phyloP scores from a whole-genome alignment of 2,113 vertebrate genomes.

The Sorex araneus region DNA sequence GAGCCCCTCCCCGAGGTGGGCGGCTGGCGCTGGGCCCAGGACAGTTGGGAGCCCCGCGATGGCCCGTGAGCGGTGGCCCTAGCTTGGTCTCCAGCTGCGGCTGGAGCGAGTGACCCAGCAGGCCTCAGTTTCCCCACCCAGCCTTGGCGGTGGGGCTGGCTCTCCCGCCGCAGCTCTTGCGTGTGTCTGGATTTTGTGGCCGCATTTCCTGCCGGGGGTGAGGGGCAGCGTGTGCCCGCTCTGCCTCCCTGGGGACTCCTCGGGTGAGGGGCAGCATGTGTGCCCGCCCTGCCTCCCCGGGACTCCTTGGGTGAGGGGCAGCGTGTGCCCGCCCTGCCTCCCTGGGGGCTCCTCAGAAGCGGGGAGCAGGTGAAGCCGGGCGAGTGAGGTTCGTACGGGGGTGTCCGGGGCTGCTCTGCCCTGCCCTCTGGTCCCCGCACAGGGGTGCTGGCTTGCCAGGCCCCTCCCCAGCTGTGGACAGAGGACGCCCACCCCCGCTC shows the following conservation, averaged over 20 bases:
- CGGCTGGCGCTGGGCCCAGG: not conserved
- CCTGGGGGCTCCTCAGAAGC: not conserved
- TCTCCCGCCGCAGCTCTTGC: no score
- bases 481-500: no score
- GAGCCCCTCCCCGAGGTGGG: not conserved
- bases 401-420: not conserved
- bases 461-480: no score
- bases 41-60: not conserved
- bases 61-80: not conserved
- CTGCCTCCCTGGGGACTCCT: not conserved
- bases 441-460: no score
- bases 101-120: not conserved
- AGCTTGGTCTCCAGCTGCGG: no score
- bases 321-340: not conserved
- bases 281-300: not conserved
- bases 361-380: not conserved
- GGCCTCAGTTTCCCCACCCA: not conserved
- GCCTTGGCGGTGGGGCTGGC: no score
- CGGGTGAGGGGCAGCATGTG: not conserved
- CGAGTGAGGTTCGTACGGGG: not conserved
- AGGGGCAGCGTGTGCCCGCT: not conserved
- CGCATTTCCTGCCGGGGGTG: no score
- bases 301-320: not conserved
- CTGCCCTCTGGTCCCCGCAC: no score
- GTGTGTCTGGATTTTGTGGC: no score